A percentile compares a stretch with the other conserved stretches of the same genome.
These are phyloP conservation scores for Lochmaea capreae DNA, from an alignment of 2,888 invertebrate genomes.

Conservation along the genomic window DNA sequence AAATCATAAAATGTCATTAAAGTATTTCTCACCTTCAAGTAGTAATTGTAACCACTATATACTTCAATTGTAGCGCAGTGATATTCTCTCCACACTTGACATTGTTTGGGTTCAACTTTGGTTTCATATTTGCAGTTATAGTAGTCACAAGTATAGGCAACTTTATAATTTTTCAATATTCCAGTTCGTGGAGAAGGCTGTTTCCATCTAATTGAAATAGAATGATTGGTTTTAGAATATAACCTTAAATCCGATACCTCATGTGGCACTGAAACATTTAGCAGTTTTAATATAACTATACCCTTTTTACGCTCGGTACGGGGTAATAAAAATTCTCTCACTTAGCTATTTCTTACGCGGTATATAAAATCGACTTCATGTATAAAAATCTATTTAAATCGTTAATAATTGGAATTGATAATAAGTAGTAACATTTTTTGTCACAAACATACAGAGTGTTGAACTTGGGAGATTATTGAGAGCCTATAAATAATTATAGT, in stretches of 20 bases:
- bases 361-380: too few species aligned
- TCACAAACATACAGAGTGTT: too few species aligned
- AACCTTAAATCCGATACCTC: conserved; percentile 34
- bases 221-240: conserved; percentile 44
- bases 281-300: neutral
- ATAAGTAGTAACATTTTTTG: too few species aligned
- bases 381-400: too few species aligned
- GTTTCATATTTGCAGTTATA: neutral
- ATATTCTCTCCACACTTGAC: conserved; percentile 48
- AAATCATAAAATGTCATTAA: too few species aligned
- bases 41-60: neutral
- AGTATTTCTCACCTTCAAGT: conserved; percentile 26
- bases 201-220: conserved; percentile 51
- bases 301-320: too few species aligned
- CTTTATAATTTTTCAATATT: conserved; percentile 42
- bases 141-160: conserved; percentile 19
- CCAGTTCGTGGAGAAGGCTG: conserved; percentile 56
- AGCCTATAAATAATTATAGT: too few species aligned
- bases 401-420: too few species aligned
- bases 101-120: conserved; percentile 22
- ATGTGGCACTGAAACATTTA: conserved; percentile 43
- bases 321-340: too few species aligned
- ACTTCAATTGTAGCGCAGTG: conserved; percentile 43
- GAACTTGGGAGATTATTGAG: too few species aligned
- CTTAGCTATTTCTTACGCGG: too few species aligned